Percentiles rank a stretch among this genome's conserved stretches.
phyloP scores from a whole-genome alignment of 2,113 vertebrate genomes.

The Gallinago jamesoni region DNA sequence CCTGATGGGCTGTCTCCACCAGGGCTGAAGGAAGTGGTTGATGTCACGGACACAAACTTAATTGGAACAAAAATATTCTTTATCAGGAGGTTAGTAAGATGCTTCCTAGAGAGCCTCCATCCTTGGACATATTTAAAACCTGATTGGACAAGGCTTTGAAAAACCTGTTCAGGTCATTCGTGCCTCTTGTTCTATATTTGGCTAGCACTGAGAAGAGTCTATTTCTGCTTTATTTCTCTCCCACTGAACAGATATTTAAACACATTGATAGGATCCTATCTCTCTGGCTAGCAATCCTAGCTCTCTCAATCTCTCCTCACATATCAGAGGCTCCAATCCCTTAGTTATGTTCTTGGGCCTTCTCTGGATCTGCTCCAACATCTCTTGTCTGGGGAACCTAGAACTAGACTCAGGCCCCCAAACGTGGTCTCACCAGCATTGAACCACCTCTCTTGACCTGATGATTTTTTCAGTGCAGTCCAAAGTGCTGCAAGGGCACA shows the following conservation, averaged over 20 bases:
- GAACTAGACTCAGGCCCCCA: background rate
- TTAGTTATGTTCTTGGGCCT: background rate
- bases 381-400: background rate
- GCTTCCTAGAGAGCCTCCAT: background rate
- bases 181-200: background rate
- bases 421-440: background rate
- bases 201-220: background rate
- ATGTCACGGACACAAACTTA: background rate
- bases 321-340: background rate
- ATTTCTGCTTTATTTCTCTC: background rate
- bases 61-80: background rate
- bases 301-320: background rate
- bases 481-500: background rate
- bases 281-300: no score
- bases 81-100: background rate
- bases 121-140: background rate
- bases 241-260: background rate
- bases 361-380: background rate
- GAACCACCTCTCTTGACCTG: background rate
- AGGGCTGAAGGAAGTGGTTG: background rate
- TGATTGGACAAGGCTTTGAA: background rate
- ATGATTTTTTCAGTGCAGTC: background rate
- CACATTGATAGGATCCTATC: background rate
- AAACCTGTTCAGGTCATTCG: background rate
- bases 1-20: background rate